phyloP scores from a whole-genome alignment of 2,113 vertebrate species.

The Cryptotis parvus region DNA sequence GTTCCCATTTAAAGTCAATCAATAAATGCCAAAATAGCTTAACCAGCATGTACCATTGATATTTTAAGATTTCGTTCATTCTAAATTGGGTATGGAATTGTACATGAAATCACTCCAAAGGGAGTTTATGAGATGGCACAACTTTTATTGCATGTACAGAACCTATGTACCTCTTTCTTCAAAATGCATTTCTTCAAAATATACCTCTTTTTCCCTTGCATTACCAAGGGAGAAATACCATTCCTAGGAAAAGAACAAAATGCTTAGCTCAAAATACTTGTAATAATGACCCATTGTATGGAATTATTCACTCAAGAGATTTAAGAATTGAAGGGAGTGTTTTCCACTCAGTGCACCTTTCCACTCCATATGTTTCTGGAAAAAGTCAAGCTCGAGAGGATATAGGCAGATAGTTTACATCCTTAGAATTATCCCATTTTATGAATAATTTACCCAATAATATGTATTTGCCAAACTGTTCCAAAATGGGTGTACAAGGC shows the following conservation, averaged over 20 bases:
- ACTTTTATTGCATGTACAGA: not conserved
- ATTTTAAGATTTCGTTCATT: slow-evolving; percentile 56
- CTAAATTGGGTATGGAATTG: not conserved
- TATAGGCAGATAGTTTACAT: not conserved
- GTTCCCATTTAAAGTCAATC: slow-evolving; percentile 72
- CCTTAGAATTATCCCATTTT: not conserved
- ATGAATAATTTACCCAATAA: not conserved
- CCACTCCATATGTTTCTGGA: not conserved
- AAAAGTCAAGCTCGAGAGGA: not conserved
- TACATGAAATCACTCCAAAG: not conserved
- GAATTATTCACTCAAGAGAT: not conserved
- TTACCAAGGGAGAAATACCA: not conserved
- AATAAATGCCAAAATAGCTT: slow-evolving; percentile 54
- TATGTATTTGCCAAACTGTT: not conserved
- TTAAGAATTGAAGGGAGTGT: not conserved
- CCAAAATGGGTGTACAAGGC: not conserved
- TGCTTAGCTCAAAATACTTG: not conserved
- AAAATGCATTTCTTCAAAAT: slow-evolving; percentile 7
- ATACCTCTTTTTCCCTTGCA: no score
- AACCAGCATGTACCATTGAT: slow-evolving; percentile 67
- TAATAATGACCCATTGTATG: not conserved
- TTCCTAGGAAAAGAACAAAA: not conserved
- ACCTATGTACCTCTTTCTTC: not conserved
- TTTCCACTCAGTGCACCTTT: not conserved
- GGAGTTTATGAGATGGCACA: not conserved